These are phyloP conservation scores for Drosophila stalkeri DNA, from an alignment of 2,888 invertebrate genomes.

Conservation along the genomic window DNA sequence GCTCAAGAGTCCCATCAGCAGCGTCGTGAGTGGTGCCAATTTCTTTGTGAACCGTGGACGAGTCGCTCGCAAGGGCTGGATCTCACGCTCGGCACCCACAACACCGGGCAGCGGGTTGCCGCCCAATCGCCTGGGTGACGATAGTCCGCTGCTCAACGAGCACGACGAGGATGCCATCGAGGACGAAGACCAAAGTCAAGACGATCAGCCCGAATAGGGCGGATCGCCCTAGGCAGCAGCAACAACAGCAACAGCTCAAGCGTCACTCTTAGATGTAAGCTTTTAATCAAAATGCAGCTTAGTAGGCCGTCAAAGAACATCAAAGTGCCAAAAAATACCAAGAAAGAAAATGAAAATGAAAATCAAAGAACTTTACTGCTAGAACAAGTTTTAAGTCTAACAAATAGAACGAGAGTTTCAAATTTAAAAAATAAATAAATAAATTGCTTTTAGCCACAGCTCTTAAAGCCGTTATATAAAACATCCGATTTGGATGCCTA, in stretches of 20 bases:
- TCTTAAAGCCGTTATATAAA: neutral
- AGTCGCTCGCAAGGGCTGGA: constrained; percentile 87
- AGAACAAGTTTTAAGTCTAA: neutral
- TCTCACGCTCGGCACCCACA: constrained; percentile 92
- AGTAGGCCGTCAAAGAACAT: neutral
- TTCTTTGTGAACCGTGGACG: constrained; percentile 83
- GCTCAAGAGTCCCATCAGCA: constrained; percentile 83
- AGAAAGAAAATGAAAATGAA: neutral
- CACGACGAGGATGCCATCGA: constrained; percentile 86
- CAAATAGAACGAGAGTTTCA: constrained; percentile 1
- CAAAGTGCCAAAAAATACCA: constrained; percentile 9
- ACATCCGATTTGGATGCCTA: neutral
- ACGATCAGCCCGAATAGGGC: constrained; percentile 55
- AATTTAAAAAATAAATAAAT: neutral
- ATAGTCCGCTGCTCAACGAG: constrained; percentile 88
- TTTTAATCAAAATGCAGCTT: constrained; percentile 37
- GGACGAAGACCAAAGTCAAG: constrained; percentile 51
- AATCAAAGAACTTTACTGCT: neutral
- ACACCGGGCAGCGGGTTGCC: constrained; percentile 89
- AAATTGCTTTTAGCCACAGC: neutral
- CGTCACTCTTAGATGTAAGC: constrained; percentile 24
- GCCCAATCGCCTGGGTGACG: constrained; percentile 88
- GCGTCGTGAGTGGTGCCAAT: constrained; percentile 79
- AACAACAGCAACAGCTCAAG: neutral
- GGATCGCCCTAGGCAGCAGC: neutral